phyloP scores from a whole-genome alignment of 2,797 vertebrate genomes.

The Yasuhikotakia modesta region DNA sequence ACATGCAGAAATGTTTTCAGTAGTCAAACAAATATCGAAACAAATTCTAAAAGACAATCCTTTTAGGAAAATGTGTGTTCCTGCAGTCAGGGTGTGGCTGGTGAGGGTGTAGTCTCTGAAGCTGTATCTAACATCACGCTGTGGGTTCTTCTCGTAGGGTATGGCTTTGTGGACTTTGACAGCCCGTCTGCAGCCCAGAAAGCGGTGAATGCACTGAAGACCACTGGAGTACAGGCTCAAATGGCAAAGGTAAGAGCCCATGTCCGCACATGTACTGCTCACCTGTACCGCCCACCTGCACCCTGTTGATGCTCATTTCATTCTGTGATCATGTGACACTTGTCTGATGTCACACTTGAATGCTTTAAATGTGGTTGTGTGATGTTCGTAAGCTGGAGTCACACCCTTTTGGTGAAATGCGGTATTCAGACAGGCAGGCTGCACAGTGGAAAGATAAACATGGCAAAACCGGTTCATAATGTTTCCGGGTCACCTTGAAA shows the following conservation, averaged over 20 bases:
- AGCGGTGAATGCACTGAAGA: constrained; percentile 93
- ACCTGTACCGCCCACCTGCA: constrained; percentile 9
- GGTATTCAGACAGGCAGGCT: background rate
- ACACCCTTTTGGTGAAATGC: constrained; percentile 5
- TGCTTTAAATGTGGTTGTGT: background rate
- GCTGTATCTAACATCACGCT: constrained; percentile 41
- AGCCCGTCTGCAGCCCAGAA: constrained; percentile 96
- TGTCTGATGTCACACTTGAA: background rate
- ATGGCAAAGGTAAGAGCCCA: constrained; percentile 95
- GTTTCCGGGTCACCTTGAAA: background rate
- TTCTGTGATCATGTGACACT: background rate
- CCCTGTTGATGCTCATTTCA: background rate
- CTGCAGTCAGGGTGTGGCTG: constrained; percentile 48
- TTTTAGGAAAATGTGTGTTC: constrained; percentile 59
- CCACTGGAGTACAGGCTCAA: constrained; percentile 94
- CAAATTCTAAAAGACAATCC: background rate
- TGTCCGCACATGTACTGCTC: constrained; percentile 54
- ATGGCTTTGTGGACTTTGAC: constrained; percentile 99
- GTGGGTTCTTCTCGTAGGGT: constrained; percentile 79
- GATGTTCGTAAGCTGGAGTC: background rate
- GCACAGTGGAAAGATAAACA: background rate
- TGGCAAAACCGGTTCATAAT: background rate
- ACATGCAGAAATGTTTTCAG: no score
- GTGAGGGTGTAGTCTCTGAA: background rate
- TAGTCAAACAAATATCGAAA: no score